These are phyloP conservation scores for Yponomeuta plumbellus DNA, from an alignment of 2,888 invertebrate genomes.

Conservation along the genomic window DNA sequence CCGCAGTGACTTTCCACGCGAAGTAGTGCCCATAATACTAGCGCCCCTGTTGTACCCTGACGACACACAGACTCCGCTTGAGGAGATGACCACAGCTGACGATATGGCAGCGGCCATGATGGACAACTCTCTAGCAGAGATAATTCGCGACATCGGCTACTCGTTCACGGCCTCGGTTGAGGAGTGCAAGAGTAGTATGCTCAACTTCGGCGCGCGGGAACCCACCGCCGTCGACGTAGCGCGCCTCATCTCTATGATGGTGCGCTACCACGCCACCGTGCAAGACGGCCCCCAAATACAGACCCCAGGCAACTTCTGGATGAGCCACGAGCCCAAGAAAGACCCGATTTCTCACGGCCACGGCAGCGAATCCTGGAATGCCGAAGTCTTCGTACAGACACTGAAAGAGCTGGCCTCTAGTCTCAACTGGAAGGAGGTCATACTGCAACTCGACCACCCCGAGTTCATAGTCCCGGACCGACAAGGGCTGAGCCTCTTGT, in stretches of 20 bases:
- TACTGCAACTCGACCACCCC: constrained; percentile 92
- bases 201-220: constrained; percentile 88
- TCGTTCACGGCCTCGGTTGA: constrained; percentile 90
- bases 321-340: constrained; percentile 73
- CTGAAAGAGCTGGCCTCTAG: constrained; percentile 91
- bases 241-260: constrained; percentile 90
- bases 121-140: constrained; percentile 89
- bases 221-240: constrained; percentile 90
- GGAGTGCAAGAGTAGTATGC: constrained; percentile 90
- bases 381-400: constrained; percentile 95
- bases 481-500: constrained; percentile 87
- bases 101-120: constrained; percentile 78
- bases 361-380: constrained; percentile 87
- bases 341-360: constrained; percentile 58
- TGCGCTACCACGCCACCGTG: constrained; percentile 82
- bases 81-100: constrained; percentile 79
- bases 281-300: constrained; percentile 82
- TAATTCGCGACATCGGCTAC: constrained; percentile 95
- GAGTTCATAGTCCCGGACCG: constrained; percentile 93
- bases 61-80: constrained; percentile 80
- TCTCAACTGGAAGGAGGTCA: constrained; percentile 95
- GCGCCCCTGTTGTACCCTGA: constrained; percentile 91
- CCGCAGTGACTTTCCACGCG: constrained; percentile 91
- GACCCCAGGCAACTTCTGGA: constrained; percentile 81
- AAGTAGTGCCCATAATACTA: constrained; percentile 91